Evolutionary conservation across 2,888 invertebrate species (phyloP).

Genomic region (Drosophila suboccidentalis): DNA sequence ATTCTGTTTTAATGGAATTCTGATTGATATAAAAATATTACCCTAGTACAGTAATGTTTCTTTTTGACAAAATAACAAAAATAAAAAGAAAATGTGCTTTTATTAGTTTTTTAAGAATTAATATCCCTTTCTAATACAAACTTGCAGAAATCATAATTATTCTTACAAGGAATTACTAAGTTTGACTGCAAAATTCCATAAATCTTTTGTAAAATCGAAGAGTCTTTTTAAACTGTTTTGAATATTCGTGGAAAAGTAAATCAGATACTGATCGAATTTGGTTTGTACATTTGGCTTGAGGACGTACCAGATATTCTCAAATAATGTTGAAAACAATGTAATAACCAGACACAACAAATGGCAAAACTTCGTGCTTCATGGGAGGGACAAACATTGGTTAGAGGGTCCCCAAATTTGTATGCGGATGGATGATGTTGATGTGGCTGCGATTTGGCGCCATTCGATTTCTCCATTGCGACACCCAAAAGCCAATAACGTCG

Average conservation of each 20-base stretch:
- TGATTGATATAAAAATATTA: too few relatives aligned
- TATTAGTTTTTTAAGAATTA: too few relatives aligned
- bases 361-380: conserved; percentile 6
- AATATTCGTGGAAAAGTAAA: conserved; percentile 15
- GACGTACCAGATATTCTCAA: conserved; percentile 37
- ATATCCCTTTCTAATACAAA: background rate
- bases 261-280: conserved; percentile 24
- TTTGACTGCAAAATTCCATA: background rate
- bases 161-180: background rate
- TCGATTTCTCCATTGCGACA: conserved; percentile 55
- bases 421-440: conserved; percentile 21
- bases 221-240: background rate
- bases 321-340: conserved; percentile 40
- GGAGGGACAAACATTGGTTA: background rate
- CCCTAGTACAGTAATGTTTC: too few relatives aligned
- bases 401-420: conserved; percentile 36
- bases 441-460: conserved; percentile 45
- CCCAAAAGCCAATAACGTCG: conserved; percentile 74
- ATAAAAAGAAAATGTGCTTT: background rate
- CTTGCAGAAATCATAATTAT: background rate
- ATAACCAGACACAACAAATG: conserved; percentile 33
- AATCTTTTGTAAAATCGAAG: background rate
- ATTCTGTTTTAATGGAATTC: too few relatives aligned
- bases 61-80: too few relatives aligned
- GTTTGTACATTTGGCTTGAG: conserved; percentile 17